Evolutionary conservation across 2,888 invertebrate genomes (phyloP).

Genomic region (Actias luna): DNA sequence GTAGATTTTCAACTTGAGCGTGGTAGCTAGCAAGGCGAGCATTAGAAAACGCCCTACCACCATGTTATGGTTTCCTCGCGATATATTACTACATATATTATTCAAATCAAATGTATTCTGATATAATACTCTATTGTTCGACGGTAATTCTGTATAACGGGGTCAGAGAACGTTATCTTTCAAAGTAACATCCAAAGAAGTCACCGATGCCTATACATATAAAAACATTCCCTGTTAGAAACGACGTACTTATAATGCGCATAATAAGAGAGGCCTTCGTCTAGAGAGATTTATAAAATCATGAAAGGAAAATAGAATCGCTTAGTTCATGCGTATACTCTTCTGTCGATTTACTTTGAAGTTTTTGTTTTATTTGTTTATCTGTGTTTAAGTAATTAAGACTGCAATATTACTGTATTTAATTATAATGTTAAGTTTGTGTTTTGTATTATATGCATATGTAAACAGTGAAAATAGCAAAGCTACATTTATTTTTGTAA

Average conservation of each 20-base stretch:
- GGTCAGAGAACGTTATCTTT: neutral
- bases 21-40: no score
- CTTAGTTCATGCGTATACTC: neutral
- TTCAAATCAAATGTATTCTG: no score
- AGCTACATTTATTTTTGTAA: no score
- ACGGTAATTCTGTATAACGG: neutral
- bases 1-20: no score
- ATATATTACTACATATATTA: no score
- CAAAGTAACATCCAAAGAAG: constrained; percentile 1
- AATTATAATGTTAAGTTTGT: no score
- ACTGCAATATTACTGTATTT: neutral
- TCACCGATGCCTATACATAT: neutral
- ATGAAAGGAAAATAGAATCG: constrained; percentile 4
- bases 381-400: neutral
- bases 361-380: neutral
- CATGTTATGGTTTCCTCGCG: no score
- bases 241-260: constrained; percentile 11
- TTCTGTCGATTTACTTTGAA: neutral
- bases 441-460: no score
- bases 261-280: neutral
- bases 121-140: neutral
- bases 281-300: constrained; percentile 7
- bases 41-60: no score
- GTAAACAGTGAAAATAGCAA: no score
- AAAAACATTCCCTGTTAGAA: constrained; percentile 7